Base-by-base conservation (phyloP, 1,140 invertebrate genomes). In the Cataglyphis hispanica region DNA sequence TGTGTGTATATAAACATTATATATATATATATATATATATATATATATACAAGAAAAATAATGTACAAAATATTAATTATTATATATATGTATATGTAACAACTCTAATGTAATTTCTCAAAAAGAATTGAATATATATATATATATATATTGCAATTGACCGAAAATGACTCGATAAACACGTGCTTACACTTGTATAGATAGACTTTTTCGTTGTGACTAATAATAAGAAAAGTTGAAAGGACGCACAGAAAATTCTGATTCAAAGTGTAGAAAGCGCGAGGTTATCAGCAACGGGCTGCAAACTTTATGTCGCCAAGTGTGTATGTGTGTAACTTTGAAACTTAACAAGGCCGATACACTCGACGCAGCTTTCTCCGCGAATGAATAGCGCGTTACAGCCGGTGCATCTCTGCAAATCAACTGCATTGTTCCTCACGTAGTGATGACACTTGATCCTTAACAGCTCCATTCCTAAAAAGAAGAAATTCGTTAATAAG, bases 291-390 rank as follows among this genome's bases (percentile, higher is more conserved):
- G 84, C 46, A 56, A 70, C 69, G 66, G 61, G 87, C 56, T 69
- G 72, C 72, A 46, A 88, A 88, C 64, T 88, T 61, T 66, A 19
- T 63, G 58, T 31, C 40, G 58, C n/a, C 31, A 34, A 22, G 76
- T 78, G 85, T 86, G 61, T 86, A 67, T 78, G 85, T 86, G 61
- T 86, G 87, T 87, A 88, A 88, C 87, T 88, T 88, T 87, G 87
- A 88, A 88, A 88, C 87, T 88, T 83, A 87, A 87, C 87, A 88
- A 88, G 87, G 87, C 61, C 75, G 60, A 86, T 88, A 88, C 87
- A 88, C 76, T 88, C 80, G 70, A 77, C 86, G 87, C 72, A n/a
- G 76, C 84, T 74, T 66, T 86, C 77, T 77, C 56, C 77, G 74
- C 77, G 80, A 84, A 88, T 87, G 72, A 77, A 85, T 74, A 72